Base-by-base conservation (phyloP, 2,888 invertebrate species). In the Megaustenia siamemsis region DNA sequence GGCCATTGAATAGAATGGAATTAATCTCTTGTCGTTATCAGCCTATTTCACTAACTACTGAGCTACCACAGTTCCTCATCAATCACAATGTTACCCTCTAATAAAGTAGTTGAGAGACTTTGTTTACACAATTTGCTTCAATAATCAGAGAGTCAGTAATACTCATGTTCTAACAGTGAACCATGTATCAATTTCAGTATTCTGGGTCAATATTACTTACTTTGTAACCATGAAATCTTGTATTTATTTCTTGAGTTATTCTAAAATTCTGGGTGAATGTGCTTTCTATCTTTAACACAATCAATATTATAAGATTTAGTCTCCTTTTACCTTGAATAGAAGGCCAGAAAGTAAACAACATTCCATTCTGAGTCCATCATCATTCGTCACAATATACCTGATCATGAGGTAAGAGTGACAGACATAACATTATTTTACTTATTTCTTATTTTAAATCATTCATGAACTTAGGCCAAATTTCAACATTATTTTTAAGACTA, bases 261-360 rank as follows among this genome's bases (percentile, higher is more conserved):
- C 18, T 38, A 40, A 75, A 75, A 75, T 10, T 8, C 8, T 28
- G 49, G 12, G 8, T 21, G 28, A 63, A 18, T 21, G 24, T 24
- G 24, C 53, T 21, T 53, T 8, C 24, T 18, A 53, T 4, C 53
- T 53, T 53, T 15, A 53, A 53, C 56, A 8, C n/a, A 53, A 18
- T 53, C 24, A 53, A 21, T 24, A 4, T 24, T 21, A 53, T 53
- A 53, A 53, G 3, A 60, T 63, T n/a, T n/a, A n/a, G n/a, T n/a
- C n/a, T n/a, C n/a, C n/a, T n/a, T 53, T 87, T 86, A 93, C 93
- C 92, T 93, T 93, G 88, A 93, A 94, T 80, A 93, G 90, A 87
- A 92, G 92, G 10, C 92, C 93, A 83, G 93, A 91, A 63, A 94
- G 89, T 86, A 94, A 93, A 84, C 94, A 94, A 87, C 92, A 92